phyloP scores from a whole-genome alignment of 2,888 invertebrate species.

The Choristoneura rosaceana region DNA sequence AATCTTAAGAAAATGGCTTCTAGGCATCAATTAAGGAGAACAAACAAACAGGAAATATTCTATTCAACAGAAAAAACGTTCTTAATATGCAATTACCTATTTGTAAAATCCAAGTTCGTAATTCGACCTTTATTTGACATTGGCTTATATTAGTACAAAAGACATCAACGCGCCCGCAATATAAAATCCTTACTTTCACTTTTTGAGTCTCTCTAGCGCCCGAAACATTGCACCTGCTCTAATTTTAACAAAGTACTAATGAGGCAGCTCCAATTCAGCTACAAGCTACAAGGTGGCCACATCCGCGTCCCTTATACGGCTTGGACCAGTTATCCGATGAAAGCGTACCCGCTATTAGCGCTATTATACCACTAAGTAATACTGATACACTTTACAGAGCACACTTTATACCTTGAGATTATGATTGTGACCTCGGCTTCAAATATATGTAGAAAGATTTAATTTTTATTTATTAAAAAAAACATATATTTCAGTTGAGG shows the following conservation, averaged over 20 bases:
- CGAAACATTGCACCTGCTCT: conserved; percentile 15
- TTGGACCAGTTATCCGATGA: conserved; percentile 72
- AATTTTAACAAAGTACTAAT: conserved; percentile 38
- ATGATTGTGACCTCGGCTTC: not conserved
- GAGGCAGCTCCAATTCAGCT: conserved; percentile 27
- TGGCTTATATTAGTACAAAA: no score
- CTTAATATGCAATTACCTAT: no score
- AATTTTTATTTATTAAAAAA: no score
- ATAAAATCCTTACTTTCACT: no score
- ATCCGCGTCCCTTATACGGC: conserved; percentile 73
- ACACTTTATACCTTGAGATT: not conserved
- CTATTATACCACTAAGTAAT: conserved; percentile 27
- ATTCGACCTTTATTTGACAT: no score
- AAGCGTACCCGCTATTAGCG: conserved; percentile 63
- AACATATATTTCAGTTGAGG: no score
- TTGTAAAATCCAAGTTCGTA: no score
- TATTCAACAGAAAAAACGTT: no score
- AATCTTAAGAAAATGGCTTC: no score
- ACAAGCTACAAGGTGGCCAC: conserved; percentile 47
- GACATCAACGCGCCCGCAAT: no score
- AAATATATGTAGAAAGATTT: not conserved
- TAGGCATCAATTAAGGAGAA: no score
- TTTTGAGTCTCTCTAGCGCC: not conserved
- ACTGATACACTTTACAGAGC: conserved; percentile 10
- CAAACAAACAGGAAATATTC: no score